Percentiles rank a stretch among this genome's conserved stretches.
These are phyloP conservation scores for Agrotis exclamationis DNA, from an alignment of 2,888 invertebrate genomes.

Conservation along the genomic window DNA sequence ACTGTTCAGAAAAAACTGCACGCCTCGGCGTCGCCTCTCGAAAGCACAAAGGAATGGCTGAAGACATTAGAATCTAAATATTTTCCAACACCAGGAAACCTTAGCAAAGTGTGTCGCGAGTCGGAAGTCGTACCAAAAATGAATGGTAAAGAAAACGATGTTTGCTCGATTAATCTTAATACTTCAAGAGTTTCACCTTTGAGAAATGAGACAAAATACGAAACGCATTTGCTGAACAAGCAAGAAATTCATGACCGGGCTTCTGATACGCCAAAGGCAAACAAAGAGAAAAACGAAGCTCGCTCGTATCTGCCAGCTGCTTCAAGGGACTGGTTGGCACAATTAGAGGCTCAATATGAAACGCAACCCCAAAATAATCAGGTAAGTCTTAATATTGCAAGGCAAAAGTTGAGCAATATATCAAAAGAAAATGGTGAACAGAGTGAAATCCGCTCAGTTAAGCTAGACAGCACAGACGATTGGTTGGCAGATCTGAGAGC, in stretches of 20 bases:
- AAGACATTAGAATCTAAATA: constrained; percentile 18
- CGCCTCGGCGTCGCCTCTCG: neutral
- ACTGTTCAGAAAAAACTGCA: neutral
- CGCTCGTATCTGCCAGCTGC: constrained; percentile 23
- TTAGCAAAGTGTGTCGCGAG: neutral
- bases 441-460: neutral
- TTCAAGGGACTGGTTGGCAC: constrained; percentile 90
- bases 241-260: neutral
- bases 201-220: neutral
- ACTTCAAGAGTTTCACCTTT: neutral
- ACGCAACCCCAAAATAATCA: constrained; percentile 64
- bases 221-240: neutral
- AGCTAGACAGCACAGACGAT: neutral
- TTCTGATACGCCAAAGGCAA: neutral
- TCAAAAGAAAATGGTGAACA: neutral
- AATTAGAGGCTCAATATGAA: constrained; percentile 87
- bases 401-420: constrained; percentile 4
- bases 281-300: neutral
- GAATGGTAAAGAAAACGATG: neutral
- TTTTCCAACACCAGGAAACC: constrained; percentile 11
- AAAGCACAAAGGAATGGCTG: constrained; percentile 18
- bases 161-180: constrained; percentile 6
- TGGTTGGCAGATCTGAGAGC: constrained; percentile 2
- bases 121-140: constrained; percentile 5
- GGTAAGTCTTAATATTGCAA: constrained; percentile 3